Evolutionary conservation across 2,113 vertebrate genomes (phyloP).

Genomic region (Cathartes aura): DNA sequence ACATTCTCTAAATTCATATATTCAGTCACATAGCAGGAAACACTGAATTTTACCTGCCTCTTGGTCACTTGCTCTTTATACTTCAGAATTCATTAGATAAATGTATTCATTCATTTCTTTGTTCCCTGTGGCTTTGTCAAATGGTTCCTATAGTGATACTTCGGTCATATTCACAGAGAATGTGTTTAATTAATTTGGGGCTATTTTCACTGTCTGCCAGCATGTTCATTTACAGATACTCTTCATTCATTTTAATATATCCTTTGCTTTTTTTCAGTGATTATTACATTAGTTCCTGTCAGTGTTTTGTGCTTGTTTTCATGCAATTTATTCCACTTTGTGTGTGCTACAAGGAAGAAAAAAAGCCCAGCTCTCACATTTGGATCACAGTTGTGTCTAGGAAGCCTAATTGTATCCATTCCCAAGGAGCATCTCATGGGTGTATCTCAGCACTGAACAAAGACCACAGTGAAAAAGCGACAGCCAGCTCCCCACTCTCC

Average conservation of each 20-base stretch:
- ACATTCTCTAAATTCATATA: not conserved
- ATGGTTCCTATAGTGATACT: conserved; percentile 30
- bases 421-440: not conserved
- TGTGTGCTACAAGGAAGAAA: not conserved
- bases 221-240: not conserved
- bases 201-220: conserved; percentile 8
- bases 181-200: not conserved
- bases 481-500: not conserved
- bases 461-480: not conserved
- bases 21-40: not conserved
- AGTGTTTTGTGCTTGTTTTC: not conserved
- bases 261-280: not conserved
- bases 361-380: not conserved
- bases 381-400: not conserved
- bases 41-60: not conserved
- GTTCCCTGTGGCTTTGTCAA: not conserved
- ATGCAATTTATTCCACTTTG: not conserved
- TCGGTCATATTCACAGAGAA: not conserved
- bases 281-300: not conserved
- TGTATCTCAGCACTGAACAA: not conserved
- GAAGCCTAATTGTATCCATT: not conserved
- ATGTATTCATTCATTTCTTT: not conserved
- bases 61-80: not conserved
- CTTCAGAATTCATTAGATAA: not conserved
- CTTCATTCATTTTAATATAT: not conserved